Percentiles rank a stretch among this genome's conserved stretches.
Conservation (phyloP, 2,797 vertebrate species). For the Nyctibius grandis region DNA sequence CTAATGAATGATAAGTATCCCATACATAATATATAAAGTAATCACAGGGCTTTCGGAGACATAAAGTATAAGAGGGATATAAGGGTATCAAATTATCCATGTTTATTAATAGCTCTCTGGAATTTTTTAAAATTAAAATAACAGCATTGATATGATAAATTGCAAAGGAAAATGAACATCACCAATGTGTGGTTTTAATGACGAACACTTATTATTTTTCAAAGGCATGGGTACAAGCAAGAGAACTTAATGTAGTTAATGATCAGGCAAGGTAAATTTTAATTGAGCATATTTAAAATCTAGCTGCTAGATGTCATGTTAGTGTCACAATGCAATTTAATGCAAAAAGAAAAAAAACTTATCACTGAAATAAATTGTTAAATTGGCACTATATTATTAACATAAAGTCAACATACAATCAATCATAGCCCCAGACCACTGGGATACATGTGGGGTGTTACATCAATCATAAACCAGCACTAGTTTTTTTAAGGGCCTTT, state of each 20-base stretch:
- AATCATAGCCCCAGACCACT: background rate
- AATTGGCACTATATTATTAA: background rate
- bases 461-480: background rate
- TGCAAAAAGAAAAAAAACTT: background rate
- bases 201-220: background rate
- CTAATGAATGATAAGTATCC: slow-evolving; percentile 44
- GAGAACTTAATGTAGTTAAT: background rate
- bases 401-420: background rate
- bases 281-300: background rate
- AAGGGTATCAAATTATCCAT: slow-evolving; percentile 24
- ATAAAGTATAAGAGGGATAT: background rate
- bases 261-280: background rate
- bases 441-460: background rate
- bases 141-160: background rate
- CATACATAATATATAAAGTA: slow-evolving; percentile 29
- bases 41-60: slow-evolving; percentile 30
- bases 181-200: background rate
- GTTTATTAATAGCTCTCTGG: slow-evolving; percentile 39
- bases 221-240: background rate
- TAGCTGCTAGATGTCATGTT: background rate
- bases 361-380: background rate
- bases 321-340: background rate
- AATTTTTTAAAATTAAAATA: slow-evolving; percentile 2
- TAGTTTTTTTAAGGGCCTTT: background rate
- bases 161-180: background rate